phyloP scores from a whole-genome alignment of 2,888 invertebrate species.

The Luperina testacea region DNA sequence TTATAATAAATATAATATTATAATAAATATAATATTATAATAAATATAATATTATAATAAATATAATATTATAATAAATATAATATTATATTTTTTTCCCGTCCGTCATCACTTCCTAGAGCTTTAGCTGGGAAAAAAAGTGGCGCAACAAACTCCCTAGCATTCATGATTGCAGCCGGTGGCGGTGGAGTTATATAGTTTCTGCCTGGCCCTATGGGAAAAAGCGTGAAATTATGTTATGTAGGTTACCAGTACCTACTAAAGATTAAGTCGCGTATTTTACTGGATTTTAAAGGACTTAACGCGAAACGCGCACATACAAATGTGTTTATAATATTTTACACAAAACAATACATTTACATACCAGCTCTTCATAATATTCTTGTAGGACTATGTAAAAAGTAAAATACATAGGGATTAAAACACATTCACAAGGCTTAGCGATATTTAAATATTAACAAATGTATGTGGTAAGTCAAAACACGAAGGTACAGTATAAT shows the following conservation, averaged over 20 bases:
- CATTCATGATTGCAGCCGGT: not conserved
- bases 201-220: not conserved
- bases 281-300: not conserved
- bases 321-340: not conserved
- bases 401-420: conserved; percentile 22
- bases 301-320: not conserved
- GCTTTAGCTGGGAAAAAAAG: not conserved
- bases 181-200: too few species aligned
- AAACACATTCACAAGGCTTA: not conserved
- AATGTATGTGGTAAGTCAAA: conserved; percentile 5
- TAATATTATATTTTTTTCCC: not conserved
- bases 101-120: not conserved
- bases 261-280: not conserved
- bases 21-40: too few species aligned
- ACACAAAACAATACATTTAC: not conserved
- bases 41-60: too few species aligned
- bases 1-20: too few species aligned
- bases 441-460: conserved; percentile 27
- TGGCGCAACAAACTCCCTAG: not conserved
- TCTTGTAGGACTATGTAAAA: not conserved
- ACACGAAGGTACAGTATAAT: not conserved
- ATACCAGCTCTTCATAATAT: not conserved
- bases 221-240: not conserved
- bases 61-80: too few species aligned
- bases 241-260: not conserved